Percentiles rank a stretch among this genome's conserved stretches.
These are phyloP conservation scores for Macrosteles quadrilineatus DNA, from an alignment of 1,140 invertebrate genomes.

Conservation along the genomic window DNA sequence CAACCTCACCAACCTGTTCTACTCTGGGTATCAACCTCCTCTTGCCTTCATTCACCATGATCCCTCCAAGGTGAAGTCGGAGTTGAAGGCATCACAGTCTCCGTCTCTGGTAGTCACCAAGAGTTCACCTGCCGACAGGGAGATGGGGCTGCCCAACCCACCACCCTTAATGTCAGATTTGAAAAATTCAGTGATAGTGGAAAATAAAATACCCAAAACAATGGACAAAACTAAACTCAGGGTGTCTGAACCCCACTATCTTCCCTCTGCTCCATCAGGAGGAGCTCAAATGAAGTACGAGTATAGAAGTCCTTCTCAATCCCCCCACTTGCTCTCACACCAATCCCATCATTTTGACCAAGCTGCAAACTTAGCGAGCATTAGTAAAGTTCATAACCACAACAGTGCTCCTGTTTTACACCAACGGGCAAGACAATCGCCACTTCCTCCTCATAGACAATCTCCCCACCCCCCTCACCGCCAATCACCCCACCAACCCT, in stretches of 20 bases:
- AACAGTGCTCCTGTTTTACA: slow-evolving; percentile 25
- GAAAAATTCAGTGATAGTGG: slow-evolving; percentile 76
- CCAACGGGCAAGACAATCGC: slow-evolving; percentile 38
- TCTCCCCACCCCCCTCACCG: slow-evolving; percentile 38
- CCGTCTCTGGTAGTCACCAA: slow-evolving; percentile 49
- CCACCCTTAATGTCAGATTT: slow-evolving; percentile 63
- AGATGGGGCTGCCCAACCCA: slow-evolving; percentile 59
- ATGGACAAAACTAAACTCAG: slow-evolving; percentile 60
- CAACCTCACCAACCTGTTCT: slow-evolving; percentile 70
- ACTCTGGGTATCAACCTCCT: slow-evolving; percentile 63
- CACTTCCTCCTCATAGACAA: slow-evolving; percentile 46
- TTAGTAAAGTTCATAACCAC: slow-evolving; percentile 39
- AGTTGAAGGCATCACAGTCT: slow-evolving; percentile 44
- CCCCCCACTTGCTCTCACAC: slow-evolving; percentile 46
- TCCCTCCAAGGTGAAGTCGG: slow-evolving; percentile 49
- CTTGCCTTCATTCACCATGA: slow-evolving; percentile 53
- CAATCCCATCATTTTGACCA: slow-evolving; percentile 31
- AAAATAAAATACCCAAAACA: slow-evolving; percentile 63
- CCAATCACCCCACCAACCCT: slow-evolving; percentile 40
- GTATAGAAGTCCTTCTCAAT: slow-evolving; percentile 59
- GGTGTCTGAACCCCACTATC: slow-evolving; percentile 55
- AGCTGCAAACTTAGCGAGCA: slow-evolving; percentile 40
- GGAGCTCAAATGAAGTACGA: slow-evolving; percentile 54
- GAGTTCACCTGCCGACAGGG: slow-evolving; percentile 52
- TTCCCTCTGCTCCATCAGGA: slow-evolving; percentile 54